Evolutionary conservation across 2,888 invertebrate species (phyloP), one percentile per base, ranked within the genome.

Genomic region (Noctua janthina): DNA sequence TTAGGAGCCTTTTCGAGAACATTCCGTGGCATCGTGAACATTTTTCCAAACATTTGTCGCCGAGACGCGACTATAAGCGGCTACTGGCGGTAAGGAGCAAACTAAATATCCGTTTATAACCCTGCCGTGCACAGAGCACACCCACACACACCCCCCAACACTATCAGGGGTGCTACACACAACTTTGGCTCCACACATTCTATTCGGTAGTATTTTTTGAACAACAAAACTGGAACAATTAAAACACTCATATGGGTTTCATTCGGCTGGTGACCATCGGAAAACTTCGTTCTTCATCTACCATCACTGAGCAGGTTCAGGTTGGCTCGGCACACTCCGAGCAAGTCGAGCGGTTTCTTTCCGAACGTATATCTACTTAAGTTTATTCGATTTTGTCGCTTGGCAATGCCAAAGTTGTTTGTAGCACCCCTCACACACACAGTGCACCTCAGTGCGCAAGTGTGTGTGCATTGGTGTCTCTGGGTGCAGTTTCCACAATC

Each of bases 81-180:
- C 70, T 54, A 43, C 62, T 56, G 49, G 54, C 23, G 59, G 64
- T 70, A 69, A 83, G n/a, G 64, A 66, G 51, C 35, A n/a, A 46
- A 46, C 83, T 76, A 86, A 86, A 77, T 51, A 83, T 77, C 59
- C 73, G 59, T 74, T 87, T 74, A 83, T 83, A 56, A 62, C 72
- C 72, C 35, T 35, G 46, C 39, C 67, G 35, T 29, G 74, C 75
- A 54, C 66, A 49, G 35, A 43, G 49, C 49, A 56, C 20, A 35
- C 8, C 2, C 2, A 10, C 43, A 54, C 39, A 74, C 49, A 72
- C 75, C 4, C 70, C 0, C 62, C 15, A 62, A 64, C 35, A 64
- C 3, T 17, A 8, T 3, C 29, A 64, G 64, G 29, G 64, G 35
- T 17, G 62, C 29, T 17, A 8, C 64, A 62, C 1, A 68, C n/a